phyloP scores from a whole-genome alignment of 2,797 vertebrate genomes.

The Glossophaga mutica region DNA sequence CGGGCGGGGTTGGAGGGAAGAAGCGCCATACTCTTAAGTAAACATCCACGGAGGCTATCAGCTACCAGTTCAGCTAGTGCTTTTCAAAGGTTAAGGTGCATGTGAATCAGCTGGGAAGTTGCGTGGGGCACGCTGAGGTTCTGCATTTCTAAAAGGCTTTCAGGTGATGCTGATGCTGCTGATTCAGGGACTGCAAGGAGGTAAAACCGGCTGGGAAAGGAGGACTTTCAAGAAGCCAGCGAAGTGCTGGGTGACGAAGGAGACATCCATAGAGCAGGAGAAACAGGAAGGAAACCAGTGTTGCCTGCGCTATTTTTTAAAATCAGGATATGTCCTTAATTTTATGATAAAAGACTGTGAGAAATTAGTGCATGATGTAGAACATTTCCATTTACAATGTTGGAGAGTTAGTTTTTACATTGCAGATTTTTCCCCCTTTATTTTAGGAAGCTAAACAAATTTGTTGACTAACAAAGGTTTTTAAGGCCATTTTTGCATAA shows the following conservation, averaged over 20 bases:
- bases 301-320: neutral
- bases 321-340: neutral
- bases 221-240: neutral
- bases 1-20: neutral
- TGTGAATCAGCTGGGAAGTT: neutral
- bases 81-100: neutral
- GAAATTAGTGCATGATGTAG: neutral
- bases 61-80: neutral
- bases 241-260: neutral
- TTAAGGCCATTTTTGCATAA: neutral
- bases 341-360: neutral
- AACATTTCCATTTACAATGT: neutral
- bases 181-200: neutral
- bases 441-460: neutral
- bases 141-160: neutral
- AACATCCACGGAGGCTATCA: neutral
- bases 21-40: neutral
- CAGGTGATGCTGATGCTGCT: neutral
- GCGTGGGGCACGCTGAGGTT: neutral
- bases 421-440: neutral
- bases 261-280: neutral
- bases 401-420: neutral
- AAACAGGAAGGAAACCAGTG: neutral
- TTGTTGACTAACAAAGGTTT: neutral
- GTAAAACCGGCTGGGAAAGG: neutral